A percentile compares a stretch with the other conserved stretches of the same genome.
phyloP scores from a whole-genome alignment of 2,888 invertebrate genomes.

The Ecliptopera silaceata region DNA sequence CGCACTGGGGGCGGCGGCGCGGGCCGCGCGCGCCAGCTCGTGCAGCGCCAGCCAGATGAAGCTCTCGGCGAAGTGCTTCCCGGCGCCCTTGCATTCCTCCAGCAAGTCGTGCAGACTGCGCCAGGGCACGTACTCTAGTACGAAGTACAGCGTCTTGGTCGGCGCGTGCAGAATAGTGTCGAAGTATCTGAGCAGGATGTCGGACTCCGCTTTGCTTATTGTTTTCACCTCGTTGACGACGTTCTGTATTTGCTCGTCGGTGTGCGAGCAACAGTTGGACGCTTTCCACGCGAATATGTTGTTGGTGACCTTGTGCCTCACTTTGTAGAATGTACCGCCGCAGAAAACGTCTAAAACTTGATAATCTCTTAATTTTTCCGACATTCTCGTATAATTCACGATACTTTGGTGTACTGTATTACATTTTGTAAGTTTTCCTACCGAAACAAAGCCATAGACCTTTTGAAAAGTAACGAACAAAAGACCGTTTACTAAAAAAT shows the following conservation, averaged over 20 bases:
- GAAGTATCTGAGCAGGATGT: constrained; percentile 68
- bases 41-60: constrained; percentile 73
- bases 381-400: constrained; percentile 51
- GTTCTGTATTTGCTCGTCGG: constrained; percentile 71
- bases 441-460: constrained; percentile 69
- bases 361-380: constrained; percentile 74
- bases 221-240: constrained; percentile 72
- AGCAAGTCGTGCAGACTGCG: constrained; percentile 65
- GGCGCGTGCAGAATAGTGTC: constrained; percentile 75
- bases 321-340: constrained; percentile 78
- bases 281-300: constrained; percentile 80
- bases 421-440: constrained; percentile 75
- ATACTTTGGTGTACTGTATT: constrained; percentile 42
- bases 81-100: constrained; percentile 56
- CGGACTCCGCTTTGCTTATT: constrained; percentile 64
- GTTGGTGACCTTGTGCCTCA: constrained; percentile 79
- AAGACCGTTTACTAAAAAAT: constrained; percentile 53
- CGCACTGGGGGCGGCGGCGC: constrained; percentile 47
- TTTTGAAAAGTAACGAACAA: constrained; percentile 60
- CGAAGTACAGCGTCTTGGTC: constrained; percentile 75
- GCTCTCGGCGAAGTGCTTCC: constrained; percentile 62
- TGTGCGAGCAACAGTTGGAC: constrained; percentile 70
- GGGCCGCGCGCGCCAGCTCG: constrained; percentile 64
- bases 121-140: constrained; percentile 72
- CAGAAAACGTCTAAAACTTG: constrained; percentile 78